Base-by-base conservation (phyloP, 2,113 vertebrate genomes). In the Colinus virginianus region DNA sequence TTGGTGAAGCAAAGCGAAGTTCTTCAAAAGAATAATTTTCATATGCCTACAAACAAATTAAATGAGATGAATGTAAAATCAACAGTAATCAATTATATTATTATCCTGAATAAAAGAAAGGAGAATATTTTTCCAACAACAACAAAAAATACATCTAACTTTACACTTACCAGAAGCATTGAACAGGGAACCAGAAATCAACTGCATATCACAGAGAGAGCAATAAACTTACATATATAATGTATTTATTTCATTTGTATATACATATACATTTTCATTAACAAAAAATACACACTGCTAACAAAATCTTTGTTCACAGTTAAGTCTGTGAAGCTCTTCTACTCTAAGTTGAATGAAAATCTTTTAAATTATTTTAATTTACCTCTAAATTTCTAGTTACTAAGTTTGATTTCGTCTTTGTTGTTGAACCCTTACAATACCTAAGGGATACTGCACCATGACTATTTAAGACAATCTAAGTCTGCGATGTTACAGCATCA, bases 11-110 rank as follows among this genome's bases (percentile, higher is more conserved):
- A 97, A 99, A 99, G 55, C 99, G 98, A 34, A 99, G 97, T 92
- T 99, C 99, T 97, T 99, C 99, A 98, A 99, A 99, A 9, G 99
- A 99, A 67, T 99, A 99, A 97, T 98, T 99, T 98, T 99, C 99
- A 96, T 99, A 99, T 12, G 98, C 98, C 99, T 99, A 89, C 64
- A 78, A 93, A 91, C 8, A 93, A 18, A 96, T 72, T 26, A 66
- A 80, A 40, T 83, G 34, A 62, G 84, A 93, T 6, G 87, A 82
- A 88, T 7, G 68, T 17, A 86, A 84, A 92, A 25, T 23, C 13
- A 70, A 63, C 5, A 64, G 6, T 61, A 75, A 74, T 1, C n/a
- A 64, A 16, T 68, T 67, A 88, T 5, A 71, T 2, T 14, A 20
- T 1, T 3, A 4, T 40, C 7, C 42, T 16, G 13, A 69, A 55